Evolutionary conservation across 2,797 vertebrate genomes (phyloP), one percentile per base, ranked within the genome.

Genomic region (Xerus rutilus): DNA sequence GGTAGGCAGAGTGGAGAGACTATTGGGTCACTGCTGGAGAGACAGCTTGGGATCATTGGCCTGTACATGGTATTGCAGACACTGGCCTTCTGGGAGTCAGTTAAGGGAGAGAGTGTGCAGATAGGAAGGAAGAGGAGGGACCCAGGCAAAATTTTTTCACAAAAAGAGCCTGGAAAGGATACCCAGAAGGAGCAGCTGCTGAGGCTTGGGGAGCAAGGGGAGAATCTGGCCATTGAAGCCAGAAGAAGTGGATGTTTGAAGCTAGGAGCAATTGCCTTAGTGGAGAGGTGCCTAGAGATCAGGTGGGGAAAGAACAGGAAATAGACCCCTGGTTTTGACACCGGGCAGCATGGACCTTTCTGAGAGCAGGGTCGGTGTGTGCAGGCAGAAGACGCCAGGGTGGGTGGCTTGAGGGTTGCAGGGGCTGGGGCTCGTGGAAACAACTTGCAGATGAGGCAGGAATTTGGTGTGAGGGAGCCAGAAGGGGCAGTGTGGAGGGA

Each of bases 331-430:
- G 23, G 39, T n/a, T 35, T 67, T 59, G 39, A n/a, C 18, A 39
- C 18, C 30, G n/a, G 32, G 47, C 20, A 6, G 7, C 72, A 57
- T 14, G 69, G 43, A 11, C 32, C 28, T 28, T 3, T 28, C 59
- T 0, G 0, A 11, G 72, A 14, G 3, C 28, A 35, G 18, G 0
- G 0, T 21, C 57, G 18, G 0, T 12, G 20, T n/a, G 15, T 15
- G 0, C 43, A 32, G 15, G 57, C 25, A 21, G 18, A 3, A 69
- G 78, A 43, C 39, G 45, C 17, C 57, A 78, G 30, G 1, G 43
- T 49, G 30, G 74, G 25, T 39, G 45, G 4, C 43, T 62, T n/a
- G 77, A 70, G 14, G 67, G 59, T 54, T 32, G 3, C 30, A 1
- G 2, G 17, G n/a, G 1, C 12, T 14, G 25, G 14, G 52, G 10